Conservation (phyloP, 2,797 vertebrate genomes). For the Pyrocephalus nanus region DNA sequence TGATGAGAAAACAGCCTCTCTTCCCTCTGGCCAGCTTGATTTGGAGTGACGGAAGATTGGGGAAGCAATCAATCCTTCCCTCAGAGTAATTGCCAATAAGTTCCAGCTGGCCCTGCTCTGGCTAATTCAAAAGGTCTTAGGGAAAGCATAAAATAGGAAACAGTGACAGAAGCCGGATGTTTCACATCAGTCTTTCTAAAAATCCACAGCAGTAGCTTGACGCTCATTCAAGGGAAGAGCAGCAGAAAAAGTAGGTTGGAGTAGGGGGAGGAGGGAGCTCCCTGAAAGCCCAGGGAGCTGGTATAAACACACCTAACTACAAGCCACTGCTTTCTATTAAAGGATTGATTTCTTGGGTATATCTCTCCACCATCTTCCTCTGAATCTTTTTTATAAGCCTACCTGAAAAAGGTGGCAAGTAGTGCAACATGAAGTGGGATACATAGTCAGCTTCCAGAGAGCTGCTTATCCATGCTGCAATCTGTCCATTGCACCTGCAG, state of each 20-base stretch:
- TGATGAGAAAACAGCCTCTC: slow-evolving; percentile 37
- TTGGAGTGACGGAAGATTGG: background rate
- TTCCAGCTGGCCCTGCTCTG: background rate
- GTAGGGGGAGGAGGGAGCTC: background rate
- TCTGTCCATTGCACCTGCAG: background rate
- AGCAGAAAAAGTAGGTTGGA: background rate
- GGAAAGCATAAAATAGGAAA: background rate
- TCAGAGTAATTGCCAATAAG: background rate
- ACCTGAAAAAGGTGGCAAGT: background rate
- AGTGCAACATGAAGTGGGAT: background rate
- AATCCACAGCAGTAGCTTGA: background rate
- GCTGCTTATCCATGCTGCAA: background rate
- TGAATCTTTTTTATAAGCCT: background rate
- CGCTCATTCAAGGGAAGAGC: background rate
- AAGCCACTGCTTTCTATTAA: background rate
- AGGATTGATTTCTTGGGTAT: background rate
- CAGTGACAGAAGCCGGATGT: background rate
- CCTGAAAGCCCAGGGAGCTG: background rate
- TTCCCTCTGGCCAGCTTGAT: background rate
- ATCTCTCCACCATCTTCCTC: background rate
- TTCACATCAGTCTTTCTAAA: background rate
- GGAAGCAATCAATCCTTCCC: background rate
- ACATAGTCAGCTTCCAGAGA: background rate
- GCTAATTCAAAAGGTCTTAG: background rate
- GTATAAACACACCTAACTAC: background rate